Evolutionary conservation across 2,888 invertebrate genomes (phyloP).

Genomic region (Panzeria rudis): DNA sequence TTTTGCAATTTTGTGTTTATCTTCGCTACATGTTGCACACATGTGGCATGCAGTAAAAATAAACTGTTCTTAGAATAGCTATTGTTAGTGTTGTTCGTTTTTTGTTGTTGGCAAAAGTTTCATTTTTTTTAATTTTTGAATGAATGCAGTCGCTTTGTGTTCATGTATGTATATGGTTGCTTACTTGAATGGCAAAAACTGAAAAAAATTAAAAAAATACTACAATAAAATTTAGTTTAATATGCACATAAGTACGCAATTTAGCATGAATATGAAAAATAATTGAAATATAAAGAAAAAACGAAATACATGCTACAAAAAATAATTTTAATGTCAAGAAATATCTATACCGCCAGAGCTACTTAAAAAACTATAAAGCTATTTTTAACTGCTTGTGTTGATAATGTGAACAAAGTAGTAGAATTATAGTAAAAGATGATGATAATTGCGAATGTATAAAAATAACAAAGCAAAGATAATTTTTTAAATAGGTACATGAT

Average conservation of each 20-base stretch:
- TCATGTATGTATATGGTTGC: background rate
- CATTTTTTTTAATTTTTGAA: conserved; percentile 14
- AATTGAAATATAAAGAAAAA: conserved; percentile 58
- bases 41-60: conserved; percentile 67
- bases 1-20: conserved; percentile 69
- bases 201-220: conserved; percentile 36
- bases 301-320: background rate
- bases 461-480: background rate
- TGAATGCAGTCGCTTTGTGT: conserved; percentile 23
- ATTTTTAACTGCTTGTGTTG: conserved; percentile 41
- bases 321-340: conserved; percentile 29
- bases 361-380: conserved; percentile 56
- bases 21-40: conserved; percentile 71
- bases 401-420: conserved; percentile 41
- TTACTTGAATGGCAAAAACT: conserved; percentile 36
- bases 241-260: conserved; percentile 72
- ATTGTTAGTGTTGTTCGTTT: too few species aligned
- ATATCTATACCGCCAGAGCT: background rate
- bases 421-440: conserved; percentile 20
- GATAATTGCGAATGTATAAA: conserved; percentile 2
- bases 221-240: conserved; percentile 71
- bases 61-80: conserved; percentile 59
- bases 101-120: conserved; percentile 30
- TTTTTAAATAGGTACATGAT: too few species aligned
- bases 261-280: conserved; percentile 68